Percentiles rank a stretch among this genome's conserved stretches.
Conservation (phyloP, 2,113 vertebrate genomes). For the Clarias macrocephalus region DNA sequence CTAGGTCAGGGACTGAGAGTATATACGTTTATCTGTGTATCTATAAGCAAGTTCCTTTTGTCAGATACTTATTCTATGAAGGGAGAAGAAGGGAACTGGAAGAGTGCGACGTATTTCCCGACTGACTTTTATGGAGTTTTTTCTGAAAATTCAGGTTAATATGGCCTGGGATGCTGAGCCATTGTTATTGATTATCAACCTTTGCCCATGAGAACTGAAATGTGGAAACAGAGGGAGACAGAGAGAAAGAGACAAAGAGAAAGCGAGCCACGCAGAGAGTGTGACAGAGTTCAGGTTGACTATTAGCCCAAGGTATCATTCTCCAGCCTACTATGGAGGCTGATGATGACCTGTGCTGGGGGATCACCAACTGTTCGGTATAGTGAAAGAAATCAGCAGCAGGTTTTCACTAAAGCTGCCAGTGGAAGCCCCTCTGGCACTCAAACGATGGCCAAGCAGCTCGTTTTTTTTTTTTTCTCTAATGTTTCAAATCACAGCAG, state of each 20-base stretch:
- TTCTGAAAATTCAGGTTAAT: conserved; percentile 74
- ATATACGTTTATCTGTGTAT: background rate
- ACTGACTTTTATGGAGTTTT: conserved; percentile 74
- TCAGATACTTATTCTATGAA: background rate
- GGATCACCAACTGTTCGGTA: conserved; percentile 27
- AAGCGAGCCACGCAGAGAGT: conserved; percentile 35
- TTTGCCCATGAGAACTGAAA: conserved; percentile 60
- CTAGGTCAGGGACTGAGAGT: background rate
- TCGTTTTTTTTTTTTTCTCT: background rate
- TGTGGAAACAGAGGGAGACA: conserved; percentile 25
- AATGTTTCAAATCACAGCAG: conserved; percentile 31
- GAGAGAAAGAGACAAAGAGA: conserved; percentile 15
- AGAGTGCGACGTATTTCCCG: conserved; percentile 68
- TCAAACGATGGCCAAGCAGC: conserved; percentile 8
- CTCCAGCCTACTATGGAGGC: conserved; percentile 47
- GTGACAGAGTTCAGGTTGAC: conserved; percentile 16
- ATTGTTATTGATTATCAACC: conserved; percentile 73
- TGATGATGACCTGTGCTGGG: conserved; percentile 44
- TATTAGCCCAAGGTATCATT: conserved; percentile 38
- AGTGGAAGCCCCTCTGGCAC: conserved; percentile 7
- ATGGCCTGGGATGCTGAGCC: conserved; percentile 62
- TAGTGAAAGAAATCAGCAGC: conserved; percentile 11
- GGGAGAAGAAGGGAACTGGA: conserved; percentile 54
- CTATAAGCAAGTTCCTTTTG: conserved; percentile 17
- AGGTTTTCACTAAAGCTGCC: conserved; percentile 10